Base-by-base conservation (phyloP, 2,888 invertebrate genomes). In the Pachycephus smyrnensis region DNA sequence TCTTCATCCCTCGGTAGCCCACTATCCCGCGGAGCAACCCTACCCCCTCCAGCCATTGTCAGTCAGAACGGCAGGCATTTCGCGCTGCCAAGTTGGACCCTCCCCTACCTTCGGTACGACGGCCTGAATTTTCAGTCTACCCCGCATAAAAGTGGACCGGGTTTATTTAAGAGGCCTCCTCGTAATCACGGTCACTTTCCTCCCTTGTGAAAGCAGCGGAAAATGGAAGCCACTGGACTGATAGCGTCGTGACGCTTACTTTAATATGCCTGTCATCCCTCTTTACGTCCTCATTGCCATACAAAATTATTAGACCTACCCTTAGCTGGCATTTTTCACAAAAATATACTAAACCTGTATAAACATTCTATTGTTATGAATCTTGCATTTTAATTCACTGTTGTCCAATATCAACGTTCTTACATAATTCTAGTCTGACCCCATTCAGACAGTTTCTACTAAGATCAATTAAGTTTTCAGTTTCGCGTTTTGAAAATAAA, bases 81-180 rank as follows among this genome's bases (percentile, higher is more conserved):
- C 40, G 40, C 40, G 40, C 40, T 75, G 77, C 77, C 77, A 77
- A 77, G 68, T 77, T 36, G 74, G 36, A 6, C 74, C 74, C 30
- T 11, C 74, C 37, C 9, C 68, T 15, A 12, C 73, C 23, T 23
- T 71, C 68, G n/a, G 68, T 74, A 69, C 35, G 36, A 74, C 74
- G 15, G 71, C 31, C 31, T 71, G 71, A 11, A 71, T 71, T 71
- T 33, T 31, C 71, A 73, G 36, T 68, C 40, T 77, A 55, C 68
- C 73, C 68, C 77, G 32, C 68, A 74, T 68, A 74, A 74, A 33
- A 71, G 32, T 12, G 73, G 69, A 30, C 68, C 36, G 73, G 73
- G 77, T 77, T 77, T 77, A 77, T 77, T 77, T 77, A 75, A 77
- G 55, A 75, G 69, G 68, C 74, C 33, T 73, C 69, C 77, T n/a